Percentiles rank a stretch among this genome's conserved stretches.
phyloP scores from a whole-genome alignment of 2,888 invertebrate genomes.

The Oscheius sp. region DNA sequence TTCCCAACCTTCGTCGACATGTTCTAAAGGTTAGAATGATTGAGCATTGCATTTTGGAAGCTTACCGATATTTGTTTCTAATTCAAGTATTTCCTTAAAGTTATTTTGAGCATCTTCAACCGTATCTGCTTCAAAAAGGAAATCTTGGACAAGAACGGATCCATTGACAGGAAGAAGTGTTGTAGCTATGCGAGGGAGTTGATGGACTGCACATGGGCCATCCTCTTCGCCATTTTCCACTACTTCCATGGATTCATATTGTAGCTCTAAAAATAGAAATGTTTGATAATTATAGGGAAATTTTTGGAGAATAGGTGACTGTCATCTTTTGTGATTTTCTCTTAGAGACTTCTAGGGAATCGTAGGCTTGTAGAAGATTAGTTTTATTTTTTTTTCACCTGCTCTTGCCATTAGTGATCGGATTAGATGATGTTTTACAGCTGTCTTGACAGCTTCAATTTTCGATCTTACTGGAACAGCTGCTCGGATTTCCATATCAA shows the following conservation, averaged over 20 bases:
- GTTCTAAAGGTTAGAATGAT: constrained; percentile 38
- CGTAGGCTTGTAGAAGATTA: too few relatives aligned
- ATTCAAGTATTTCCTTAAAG: constrained; percentile 56
- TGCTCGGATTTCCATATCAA: constrained; percentile 59
- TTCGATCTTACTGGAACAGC: constrained; percentile 54
- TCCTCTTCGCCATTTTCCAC: constrained; percentile 43
- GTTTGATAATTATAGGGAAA: background rate
- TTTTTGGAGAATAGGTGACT: background rate
- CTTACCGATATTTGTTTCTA: constrained; percentile 54
- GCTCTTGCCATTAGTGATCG: constrained; percentile 55
- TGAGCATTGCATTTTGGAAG: background rate
- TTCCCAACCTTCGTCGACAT: constrained; percentile 62
- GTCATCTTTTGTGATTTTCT: background rate
- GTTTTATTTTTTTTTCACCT: constrained; percentile 35
- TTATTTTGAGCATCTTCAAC: constrained; percentile 63
- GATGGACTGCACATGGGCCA: constrained; percentile 47
- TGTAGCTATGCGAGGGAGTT: constrained; percentile 53
- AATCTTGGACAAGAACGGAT: constrained; percentile 58
- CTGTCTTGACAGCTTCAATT: constrained; percentile 54
- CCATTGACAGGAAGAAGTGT: constrained; percentile 51
- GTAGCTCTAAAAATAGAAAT: constrained; percentile 46
- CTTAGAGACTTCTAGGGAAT: background rate
- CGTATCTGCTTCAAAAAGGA: constrained; percentile 59
- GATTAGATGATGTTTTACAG: constrained; percentile 57
- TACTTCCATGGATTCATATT: constrained; percentile 63